A percentile compares a stretch with the other conserved stretches of the same genome.
Conservation (phyloP, 2,797 vertebrate genomes). For the Scleropages formosus region DNA sequence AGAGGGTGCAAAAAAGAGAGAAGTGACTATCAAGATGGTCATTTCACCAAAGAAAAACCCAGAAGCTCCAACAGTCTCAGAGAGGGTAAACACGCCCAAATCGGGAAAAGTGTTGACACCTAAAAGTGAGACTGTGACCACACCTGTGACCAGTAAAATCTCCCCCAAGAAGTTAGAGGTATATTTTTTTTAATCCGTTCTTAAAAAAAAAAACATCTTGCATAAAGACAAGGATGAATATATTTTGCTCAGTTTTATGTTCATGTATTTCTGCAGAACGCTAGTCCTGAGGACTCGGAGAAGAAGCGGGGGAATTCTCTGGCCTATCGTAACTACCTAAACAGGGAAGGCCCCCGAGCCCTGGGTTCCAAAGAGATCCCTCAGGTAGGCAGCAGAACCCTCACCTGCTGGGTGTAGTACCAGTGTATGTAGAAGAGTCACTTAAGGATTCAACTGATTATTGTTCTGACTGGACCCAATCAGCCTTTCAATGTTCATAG, state of each 20-base stretch:
- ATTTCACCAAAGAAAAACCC: conserved; percentile 71
- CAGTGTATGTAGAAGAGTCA: too few species aligned
- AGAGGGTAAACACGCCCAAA: conserved; percentile 55
- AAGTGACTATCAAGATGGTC: conserved; percentile 48
- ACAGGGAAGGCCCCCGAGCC: conserved; percentile 93
- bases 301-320: conserved; percentile 82
- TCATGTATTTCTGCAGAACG: conserved; percentile 51
- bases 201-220: too few species aligned
- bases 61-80: conserved; percentile 20
- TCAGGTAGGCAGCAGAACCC: conserved; percentile 60
- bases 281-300: conserved; percentile 86
- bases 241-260: neutral
- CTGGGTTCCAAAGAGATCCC: conserved; percentile 95
- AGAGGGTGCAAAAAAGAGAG: conserved; percentile 36
- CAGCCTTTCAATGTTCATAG: too few species aligned
- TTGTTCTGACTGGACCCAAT: too few species aligned
- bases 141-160: conserved; percentile 66
- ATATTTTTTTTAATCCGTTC: conserved; percentile 33
- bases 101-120: conserved; percentile 30
- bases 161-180: conserved; percentile 86
- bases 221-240: conserved; percentile 13
- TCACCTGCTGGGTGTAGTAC: too few species aligned
- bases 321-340: conserved; percentile 87
- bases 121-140: conserved; percentile 52
- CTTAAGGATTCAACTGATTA: too few species aligned